phyloP scores from a whole-genome alignment of 2,888 invertebrate genomes.

The Sipha maydis region DNA sequence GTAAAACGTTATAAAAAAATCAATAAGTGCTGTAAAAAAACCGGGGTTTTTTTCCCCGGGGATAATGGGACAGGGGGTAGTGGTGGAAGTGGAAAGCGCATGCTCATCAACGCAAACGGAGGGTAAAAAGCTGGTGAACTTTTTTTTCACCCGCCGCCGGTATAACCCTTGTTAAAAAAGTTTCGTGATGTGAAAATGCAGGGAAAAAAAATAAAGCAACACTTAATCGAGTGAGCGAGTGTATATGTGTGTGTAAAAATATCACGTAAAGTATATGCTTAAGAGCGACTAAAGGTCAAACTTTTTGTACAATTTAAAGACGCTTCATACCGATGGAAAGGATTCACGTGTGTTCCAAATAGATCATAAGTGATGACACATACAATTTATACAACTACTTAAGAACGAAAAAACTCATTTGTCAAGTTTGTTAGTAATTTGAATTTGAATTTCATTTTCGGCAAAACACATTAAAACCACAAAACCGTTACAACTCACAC shows the following conservation, averaged over 20 bases:
- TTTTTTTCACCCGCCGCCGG: conserved; percentile 40
- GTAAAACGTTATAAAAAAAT: conserved; percentile 65
- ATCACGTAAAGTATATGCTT: conserved; percentile 32
- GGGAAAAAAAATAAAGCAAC: conserved; percentile 39
- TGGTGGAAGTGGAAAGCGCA: conserved; percentile 63
- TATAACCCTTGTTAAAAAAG: conserved; percentile 56
- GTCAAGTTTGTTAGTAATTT: neutral
- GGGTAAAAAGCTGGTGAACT: conserved; percentile 59
- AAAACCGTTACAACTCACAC: neutral
- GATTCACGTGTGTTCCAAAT: neutral
- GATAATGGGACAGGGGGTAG: conserved; percentile 55
- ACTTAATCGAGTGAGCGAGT: conserved; percentile 39
- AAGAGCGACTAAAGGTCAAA: conserved; percentile 45
- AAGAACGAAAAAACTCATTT: neutral
- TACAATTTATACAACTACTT: neutral
- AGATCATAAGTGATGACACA: neutral
- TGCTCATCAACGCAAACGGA: conserved; percentile 64
- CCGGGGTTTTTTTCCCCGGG: conserved; percentile 63
- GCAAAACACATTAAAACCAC: too few relatives aligned
- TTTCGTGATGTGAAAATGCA: conserved; percentile 54
- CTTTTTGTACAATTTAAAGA: conserved; percentile 8
- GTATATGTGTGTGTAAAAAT: neutral
- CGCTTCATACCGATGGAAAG: neutral
- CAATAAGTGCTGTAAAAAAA: conserved; percentile 65
- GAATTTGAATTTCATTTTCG: neutral